phyloP scores from a whole-genome alignment of 1,140 invertebrate species.

The Bombus breviceps region DNA sequence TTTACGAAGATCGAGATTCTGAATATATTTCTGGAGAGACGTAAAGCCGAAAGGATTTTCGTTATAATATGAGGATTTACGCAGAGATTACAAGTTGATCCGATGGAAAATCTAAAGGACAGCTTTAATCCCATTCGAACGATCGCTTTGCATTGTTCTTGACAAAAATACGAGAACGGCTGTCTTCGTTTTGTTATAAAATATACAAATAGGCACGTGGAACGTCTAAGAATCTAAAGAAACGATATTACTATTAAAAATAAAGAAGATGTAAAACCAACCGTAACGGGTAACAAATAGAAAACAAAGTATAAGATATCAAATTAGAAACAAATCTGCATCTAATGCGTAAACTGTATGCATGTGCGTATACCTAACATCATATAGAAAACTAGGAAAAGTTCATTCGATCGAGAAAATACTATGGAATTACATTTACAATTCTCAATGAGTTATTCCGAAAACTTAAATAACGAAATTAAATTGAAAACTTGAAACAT shows the following conservation, averaged over 20 bases:
- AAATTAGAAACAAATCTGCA: too few relatives aligned
- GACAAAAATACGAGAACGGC: background rate
- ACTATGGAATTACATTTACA: too few relatives aligned
- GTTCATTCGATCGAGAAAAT: too few relatives aligned
- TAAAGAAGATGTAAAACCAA: background rate
- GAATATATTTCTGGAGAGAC: background rate
- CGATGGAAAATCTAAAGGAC: conserved; percentile 47
- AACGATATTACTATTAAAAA: background rate
- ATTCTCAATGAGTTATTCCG: too few relatives aligned
- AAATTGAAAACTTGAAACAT: too few relatives aligned
- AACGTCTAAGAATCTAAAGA: background rate
- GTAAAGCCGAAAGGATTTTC: conserved; percentile 32
- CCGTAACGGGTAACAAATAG: background rate
- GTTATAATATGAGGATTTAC: conserved; percentile 7
- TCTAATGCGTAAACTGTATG: too few relatives aligned
- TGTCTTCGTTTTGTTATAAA: background rate
- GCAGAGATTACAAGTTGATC: conserved; percentile 52
- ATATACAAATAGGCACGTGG: background rate
- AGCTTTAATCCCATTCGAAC: conserved; percentile 17
- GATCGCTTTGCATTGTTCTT: background rate
- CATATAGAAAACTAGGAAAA: too few relatives aligned
- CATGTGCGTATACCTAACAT: too few relatives aligned
- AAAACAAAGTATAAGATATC: background rate
- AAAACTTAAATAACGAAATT: too few relatives aligned
- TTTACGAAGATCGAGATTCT: background rate